Evolutionary conservation across 2,113 vertebrate species (phyloP), one percentile per base, ranked within the genome.

Genomic region (Eolophus roseicapilla): DNA sequence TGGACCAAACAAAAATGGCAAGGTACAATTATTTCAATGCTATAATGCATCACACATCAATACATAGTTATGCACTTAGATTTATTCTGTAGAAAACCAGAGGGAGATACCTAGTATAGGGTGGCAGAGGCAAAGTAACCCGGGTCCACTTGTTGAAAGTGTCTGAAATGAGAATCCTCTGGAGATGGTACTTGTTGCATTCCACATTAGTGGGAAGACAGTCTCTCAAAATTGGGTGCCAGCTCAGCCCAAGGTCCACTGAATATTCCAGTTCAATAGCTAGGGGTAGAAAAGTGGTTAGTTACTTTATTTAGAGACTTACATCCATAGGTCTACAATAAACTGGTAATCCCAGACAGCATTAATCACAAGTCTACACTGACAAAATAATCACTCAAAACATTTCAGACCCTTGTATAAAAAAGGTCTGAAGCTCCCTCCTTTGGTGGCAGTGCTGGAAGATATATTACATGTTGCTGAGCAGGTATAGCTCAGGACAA

Each of bases 101-200:
- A 79, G 29, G 27, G n/a, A 91, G 14, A 64, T 98, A 99, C 99
- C 99, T 99, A 75, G 99, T 99, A 29, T 99, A 99, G 55, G 98
- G 96, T 35, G 99, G 99, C 82, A 99, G 98, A 39, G 99, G 99
- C 95, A 99, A 94, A 59, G 99, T 99, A 88, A 99, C 97, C 29
- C 99, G 98, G 11, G 99, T 99, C 99, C 99, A 99, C 95, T 99
- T 99, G 97, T 99, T 99, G 96, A 98, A 99, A 9, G 98, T 99
- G 91, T 99, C 99, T 10, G 99, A 99, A 69, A 99, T 98, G 86
- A 99, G 98, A 92, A 99, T 95, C 91, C 98, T 98, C 96, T 99
- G 99, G 68, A 99, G 98, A 57, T 99, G 99, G 97, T 99, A 99
- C 44, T 97, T 98, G 60, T 97, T 98, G 96, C 99, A 99, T 96